Conservation (phyloP, 1,140 invertebrate species). For the Drosophila mojavensis region DNA sequence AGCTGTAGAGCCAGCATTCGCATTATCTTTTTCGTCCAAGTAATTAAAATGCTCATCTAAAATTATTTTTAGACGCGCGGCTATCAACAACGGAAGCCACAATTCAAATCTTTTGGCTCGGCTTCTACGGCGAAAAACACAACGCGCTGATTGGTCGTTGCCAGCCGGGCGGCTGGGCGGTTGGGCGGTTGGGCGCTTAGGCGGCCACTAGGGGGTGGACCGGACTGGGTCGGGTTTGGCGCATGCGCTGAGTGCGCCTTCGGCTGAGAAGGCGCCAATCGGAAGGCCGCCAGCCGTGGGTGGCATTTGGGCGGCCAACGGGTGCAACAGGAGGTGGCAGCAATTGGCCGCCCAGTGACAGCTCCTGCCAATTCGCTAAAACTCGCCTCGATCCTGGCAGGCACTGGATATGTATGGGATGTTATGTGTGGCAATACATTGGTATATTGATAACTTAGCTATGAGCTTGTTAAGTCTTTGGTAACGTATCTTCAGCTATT, state of each 20-base stretch:
- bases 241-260: slow-evolving; percentile 25
- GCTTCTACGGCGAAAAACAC: slow-evolving; percentile 27
- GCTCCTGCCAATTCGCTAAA: slow-evolving; percentile 15
- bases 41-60: slow-evolving; percentile 41
- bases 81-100: slow-evolving; percentile 53
- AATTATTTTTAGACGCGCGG: slow-evolving; percentile 43
- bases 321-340: too few relatives aligned
- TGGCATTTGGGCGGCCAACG: slow-evolving; percentile 19
- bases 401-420: too few relatives aligned
- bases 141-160: slow-evolving; percentile 62
- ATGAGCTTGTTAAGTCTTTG: too few relatives aligned
- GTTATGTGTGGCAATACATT: too few relatives aligned
- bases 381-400: background rate
- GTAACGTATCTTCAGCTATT: too few relatives aligned
- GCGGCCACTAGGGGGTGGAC: background rate
- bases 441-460: too few relatives aligned
- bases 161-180: background rate
- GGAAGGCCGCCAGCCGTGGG: slow-evolving; percentile 38
- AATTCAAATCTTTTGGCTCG: slow-evolving; percentile 20
- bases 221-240: slow-evolving; percentile 2
- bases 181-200: background rate
- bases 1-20: slow-evolving; percentile 11
- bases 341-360: background rate
- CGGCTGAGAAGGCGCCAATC: slow-evolving; percentile 30
- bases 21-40: slow-evolving; percentile 31